These are phyloP conservation scores for Sebastiscus albofasciatus DNA, from an alignment of 2,797 vertebrate species.

Conservation along the genomic window DNA sequence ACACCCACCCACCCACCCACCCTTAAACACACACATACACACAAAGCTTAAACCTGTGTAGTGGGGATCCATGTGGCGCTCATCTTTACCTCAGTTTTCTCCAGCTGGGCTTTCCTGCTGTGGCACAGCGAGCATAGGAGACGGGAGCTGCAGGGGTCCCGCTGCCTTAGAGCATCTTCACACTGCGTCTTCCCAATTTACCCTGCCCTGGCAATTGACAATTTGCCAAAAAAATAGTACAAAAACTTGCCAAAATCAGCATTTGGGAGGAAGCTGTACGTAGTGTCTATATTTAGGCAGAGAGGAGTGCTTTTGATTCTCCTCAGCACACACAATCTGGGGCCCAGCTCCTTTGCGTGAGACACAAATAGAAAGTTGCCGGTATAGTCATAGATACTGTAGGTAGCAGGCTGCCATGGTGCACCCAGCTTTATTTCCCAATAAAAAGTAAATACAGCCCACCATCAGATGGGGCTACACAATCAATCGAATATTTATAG, in stretches of 20 bases:
- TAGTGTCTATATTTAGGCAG: conserved; percentile 3
- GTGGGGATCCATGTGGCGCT: conserved; percentile 11
- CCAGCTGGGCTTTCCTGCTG: conserved; percentile 34
- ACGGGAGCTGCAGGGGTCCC: neutral
- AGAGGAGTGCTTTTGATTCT: neutral
- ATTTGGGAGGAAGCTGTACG: neutral
- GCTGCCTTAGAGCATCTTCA: conserved; percentile 27
- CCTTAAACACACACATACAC: neutral
- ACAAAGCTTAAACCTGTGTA: conserved; percentile 27
- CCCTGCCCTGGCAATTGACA: neutral
- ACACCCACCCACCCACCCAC: neutral
- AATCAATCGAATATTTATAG: too few relatives aligned
- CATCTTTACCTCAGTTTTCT: conserved; percentile 29
- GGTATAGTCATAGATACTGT: neutral
- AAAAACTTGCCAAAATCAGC: neutral
- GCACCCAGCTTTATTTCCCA: neutral
- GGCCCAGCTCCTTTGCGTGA: neutral
- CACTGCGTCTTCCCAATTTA: neutral
- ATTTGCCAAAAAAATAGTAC: conserved; percentile 7
- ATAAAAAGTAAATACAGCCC: neutral
- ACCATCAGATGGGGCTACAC: neutral
- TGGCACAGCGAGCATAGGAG: conserved; percentile 6
- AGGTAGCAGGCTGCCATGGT: neutral
- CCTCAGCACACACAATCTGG: neutral
- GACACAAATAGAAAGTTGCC: neutral